These are phyloP conservation scores for Morus bassanus DNA, from an alignment of 2,797 vertebrate genomes.

Conservation along the genomic window DNA sequence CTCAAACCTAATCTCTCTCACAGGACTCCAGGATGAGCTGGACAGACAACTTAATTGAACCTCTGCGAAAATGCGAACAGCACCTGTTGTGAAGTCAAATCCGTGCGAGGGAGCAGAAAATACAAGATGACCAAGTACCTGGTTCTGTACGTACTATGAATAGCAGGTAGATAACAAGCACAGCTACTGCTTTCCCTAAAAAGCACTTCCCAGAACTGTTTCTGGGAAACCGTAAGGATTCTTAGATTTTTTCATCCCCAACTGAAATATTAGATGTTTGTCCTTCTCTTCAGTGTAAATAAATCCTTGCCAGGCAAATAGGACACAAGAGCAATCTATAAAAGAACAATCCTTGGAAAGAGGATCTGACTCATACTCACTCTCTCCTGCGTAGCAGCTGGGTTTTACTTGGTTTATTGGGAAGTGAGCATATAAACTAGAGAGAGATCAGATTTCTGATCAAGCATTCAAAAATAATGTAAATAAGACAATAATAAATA, in stretches of 20 bases:
- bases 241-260: neutral
- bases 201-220: neutral
- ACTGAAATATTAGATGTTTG: neutral
- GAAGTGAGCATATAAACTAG: neutral
- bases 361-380: neutral
- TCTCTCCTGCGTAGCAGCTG: neutral
- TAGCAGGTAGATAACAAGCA: neutral
- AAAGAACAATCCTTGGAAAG: neutral
- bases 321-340: neutral
- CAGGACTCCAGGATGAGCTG: neutral
- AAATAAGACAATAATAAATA: neutral
- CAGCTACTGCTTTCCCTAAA: neutral
- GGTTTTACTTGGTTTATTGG: neutral
- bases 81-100: neutral
- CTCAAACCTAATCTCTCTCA: neutral
- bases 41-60: neutral
- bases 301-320: neutral
- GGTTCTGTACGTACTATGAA: neutral
- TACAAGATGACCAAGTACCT: neutral
- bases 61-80: neutral
- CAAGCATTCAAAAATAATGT: neutral
- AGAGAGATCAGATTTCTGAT: neutral
- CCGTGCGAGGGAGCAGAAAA: neutral
- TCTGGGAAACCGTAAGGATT: neutral
- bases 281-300: neutral